Evolutionary conservation across 2,797 vertebrate genomes (phyloP).

Genomic region (Trachurus trachurus): DNA sequence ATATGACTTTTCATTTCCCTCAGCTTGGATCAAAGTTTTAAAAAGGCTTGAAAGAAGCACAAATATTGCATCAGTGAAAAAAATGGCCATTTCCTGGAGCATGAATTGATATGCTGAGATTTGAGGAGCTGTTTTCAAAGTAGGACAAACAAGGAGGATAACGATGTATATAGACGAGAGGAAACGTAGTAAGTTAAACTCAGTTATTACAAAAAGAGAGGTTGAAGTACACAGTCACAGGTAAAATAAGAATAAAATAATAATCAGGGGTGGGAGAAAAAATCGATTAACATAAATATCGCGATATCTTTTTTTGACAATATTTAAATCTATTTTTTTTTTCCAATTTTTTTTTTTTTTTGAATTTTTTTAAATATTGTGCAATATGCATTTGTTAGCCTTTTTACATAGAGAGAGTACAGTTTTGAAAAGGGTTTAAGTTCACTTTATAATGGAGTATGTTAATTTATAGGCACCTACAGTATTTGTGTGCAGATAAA

Average conservation of each 20-base stretch:
- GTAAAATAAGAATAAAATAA: neutral
- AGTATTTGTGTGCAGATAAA: too few species aligned
- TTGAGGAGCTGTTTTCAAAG: constrained; percentile 33
- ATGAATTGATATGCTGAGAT: constrained; percentile 34
- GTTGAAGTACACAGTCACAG: neutral
- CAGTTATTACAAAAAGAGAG: neutral
- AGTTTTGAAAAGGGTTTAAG: too few species aligned
- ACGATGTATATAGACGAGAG: constrained; percentile 19
- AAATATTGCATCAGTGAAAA: constrained; percentile 58
- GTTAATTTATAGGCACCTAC: too few species aligned
- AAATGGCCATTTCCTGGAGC: constrained; percentile 42
- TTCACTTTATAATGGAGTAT: too few species aligned
- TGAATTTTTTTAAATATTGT: too few species aligned
- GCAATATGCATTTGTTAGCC: too few species aligned
- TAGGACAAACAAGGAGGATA: constrained; percentile 16
- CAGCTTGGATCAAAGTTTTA: constrained; percentile 42
- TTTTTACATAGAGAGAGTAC: too few species aligned
- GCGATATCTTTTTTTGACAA: too few species aligned
- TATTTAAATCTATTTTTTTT: too few species aligned
- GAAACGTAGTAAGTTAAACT: constrained; percentile 29
- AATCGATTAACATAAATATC: too few species aligned
- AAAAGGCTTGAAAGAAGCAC: constrained; percentile 33
- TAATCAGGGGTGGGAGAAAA: too few species aligned
- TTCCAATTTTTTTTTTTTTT: too few species aligned
- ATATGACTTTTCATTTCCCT: constrained; percentile 2